Conservation (phyloP, 2,113 vertebrate species). For the Ctenodactylus gundi region DNA sequence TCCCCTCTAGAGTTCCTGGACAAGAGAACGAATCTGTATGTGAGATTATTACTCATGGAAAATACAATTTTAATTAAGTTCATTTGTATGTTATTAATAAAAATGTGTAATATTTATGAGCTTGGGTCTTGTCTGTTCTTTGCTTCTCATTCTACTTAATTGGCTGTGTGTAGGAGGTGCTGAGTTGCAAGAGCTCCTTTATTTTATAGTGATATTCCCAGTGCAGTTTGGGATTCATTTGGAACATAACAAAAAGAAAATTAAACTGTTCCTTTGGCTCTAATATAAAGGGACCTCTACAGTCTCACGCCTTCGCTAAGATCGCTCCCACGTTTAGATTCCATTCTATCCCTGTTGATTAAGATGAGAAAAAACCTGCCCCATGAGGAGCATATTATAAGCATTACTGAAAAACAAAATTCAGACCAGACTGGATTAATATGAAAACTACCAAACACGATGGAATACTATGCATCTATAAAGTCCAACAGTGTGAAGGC, state of each 20-base stretch:
- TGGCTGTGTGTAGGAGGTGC: constrained; percentile 61
- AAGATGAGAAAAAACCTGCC: constrained; percentile 53
- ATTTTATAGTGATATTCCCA: constrained; percentile 67
- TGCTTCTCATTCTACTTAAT: constrained; percentile 69
- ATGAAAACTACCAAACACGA: constrained; percentile 27
- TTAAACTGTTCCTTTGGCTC: constrained; percentile 64
- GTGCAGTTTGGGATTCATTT: constrained; percentile 19
- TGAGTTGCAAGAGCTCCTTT: constrained; percentile 62
- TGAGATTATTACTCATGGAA: constrained; percentile 62
- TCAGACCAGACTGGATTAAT: not conserved
- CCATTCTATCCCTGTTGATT: constrained; percentile 38
- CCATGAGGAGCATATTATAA: constrained; percentile 41
- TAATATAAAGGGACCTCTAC: constrained; percentile 63
- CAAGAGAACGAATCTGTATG: not conserved
- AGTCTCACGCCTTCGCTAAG: constrained; percentile 44
- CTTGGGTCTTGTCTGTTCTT: constrained; percentile 50
- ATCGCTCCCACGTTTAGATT: constrained; percentile 45
- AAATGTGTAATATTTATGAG: constrained; percentile 71
- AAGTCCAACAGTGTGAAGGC: too few species aligned
- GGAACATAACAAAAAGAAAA: constrained; percentile 67
- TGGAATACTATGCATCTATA: too few species aligned
- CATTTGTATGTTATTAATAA: constrained; percentile 75
- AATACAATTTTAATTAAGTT: constrained; percentile 71
- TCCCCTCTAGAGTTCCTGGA: not conserved
- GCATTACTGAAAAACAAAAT: constrained; percentile 24